Evolutionary conservation across 2,797 vertebrate species (phyloP), one percentile per base, ranked within the genome.

Genomic region (Salarias fasciatus): DNA sequence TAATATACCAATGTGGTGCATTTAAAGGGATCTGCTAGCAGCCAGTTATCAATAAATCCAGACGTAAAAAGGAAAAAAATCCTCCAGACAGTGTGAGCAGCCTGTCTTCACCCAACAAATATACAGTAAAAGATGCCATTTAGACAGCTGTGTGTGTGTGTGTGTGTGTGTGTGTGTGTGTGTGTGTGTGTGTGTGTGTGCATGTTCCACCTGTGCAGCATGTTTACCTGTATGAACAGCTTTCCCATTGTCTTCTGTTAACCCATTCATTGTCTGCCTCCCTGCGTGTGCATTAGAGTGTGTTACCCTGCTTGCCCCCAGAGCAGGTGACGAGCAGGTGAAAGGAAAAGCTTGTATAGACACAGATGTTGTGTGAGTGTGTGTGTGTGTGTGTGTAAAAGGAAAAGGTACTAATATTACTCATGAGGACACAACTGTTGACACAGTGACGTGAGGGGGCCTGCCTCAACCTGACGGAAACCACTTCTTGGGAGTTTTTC

Each of bases 251-350:
- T 85, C 53, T 46, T 18, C 46, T 62, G 46, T 68, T 74, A 78
- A 62, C 60, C 54, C 69, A 61, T 76, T 79, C 76, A 87, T 86
- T 90, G 85, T 81, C 54, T 48, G 36, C 44, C 49, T 47, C 63
- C 66, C 30, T 31, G n/a, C 40, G 51, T 54, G 60, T 60, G 63
- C 62, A 46, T 62, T 49, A 53, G 47, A 53, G 54, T 64, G 61
- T 62, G 65, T 63, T 49, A 64, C 11, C 51, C 56, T 50, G 47
- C 69, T 2, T 58, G 11, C 50, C 51, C 55, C 48, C 48, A 49
- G 45, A 76, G 75, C 86, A 90, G 87, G 86, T 91, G 88, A 90
- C 66, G 57, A 68, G 68, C 89, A 90, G 88, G 85, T 89, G 88
- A 82, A 77, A 75, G 55, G 53, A 72, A 66, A 66, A 44, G 53